phyloP scores from a whole-genome alignment of 1,140 invertebrate species.

The Drosophila busckii region DNA sequence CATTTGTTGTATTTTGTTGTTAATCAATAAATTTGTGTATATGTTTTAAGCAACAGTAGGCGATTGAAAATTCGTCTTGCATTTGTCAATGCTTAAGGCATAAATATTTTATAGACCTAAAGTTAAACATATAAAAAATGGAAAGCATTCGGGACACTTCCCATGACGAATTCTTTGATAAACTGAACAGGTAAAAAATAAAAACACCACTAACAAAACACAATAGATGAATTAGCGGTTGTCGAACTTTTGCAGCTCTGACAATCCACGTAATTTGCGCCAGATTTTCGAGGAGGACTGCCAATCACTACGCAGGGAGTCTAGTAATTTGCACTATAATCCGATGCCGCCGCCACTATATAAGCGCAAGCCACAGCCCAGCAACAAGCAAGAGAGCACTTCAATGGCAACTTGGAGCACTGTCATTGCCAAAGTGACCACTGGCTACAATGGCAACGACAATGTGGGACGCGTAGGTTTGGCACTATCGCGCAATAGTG shows the following conservation, averaged over 20 bases:
- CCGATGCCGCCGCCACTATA: not conserved
- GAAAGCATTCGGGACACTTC: too few species aligned
- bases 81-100: too few species aligned
- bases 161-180: too few species aligned
- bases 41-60: too few species aligned
- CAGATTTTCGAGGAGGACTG: constrained; percentile 45
- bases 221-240: too few species aligned
- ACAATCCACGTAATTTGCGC: constrained; percentile 21
- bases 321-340: constrained; percentile 32
- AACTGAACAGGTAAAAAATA: too few species aligned
- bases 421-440: constrained; percentile 49
- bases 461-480: constrained; percentile 47
- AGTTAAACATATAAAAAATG: too few species aligned
- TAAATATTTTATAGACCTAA: too few species aligned
- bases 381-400: not conserved
- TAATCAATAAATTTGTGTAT: too few species aligned
- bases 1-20: too few species aligned
- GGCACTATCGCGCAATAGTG: constrained; percentile 35
- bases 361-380: not conserved
- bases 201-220: too few species aligned
- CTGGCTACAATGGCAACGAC: constrained; percentile 28
- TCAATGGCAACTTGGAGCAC: constrained; percentile 18
- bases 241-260: constrained; percentile 16
- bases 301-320: constrained; percentile 27
- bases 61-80: too few species aligned